Evolutionary conservation across 2,797 vertebrate genomes (phyloP).

Genomic region (Gallinago nigripennis): DNA sequence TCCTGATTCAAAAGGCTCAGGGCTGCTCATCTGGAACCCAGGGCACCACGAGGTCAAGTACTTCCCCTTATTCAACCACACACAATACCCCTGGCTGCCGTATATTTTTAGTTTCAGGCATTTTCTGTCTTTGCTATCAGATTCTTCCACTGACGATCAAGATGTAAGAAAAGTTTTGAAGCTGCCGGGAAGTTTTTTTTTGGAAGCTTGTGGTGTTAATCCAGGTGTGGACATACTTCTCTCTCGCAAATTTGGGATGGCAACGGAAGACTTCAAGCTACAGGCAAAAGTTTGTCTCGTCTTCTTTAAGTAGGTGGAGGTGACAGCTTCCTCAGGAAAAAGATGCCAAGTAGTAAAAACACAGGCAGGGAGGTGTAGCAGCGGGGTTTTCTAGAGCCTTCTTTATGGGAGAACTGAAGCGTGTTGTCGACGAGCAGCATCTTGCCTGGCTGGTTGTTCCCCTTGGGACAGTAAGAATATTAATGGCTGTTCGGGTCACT

Average conservation of each 20-base stretch:
- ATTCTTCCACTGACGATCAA: background rate
- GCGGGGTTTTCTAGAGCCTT: background rate
- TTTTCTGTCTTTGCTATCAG: background rate
- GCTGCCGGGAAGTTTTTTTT: background rate
- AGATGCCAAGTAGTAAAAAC: background rate
- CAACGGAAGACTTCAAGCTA: background rate
- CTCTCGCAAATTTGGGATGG: background rate
- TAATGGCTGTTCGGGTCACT: background rate
- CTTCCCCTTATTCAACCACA: slow-evolving; percentile 51
- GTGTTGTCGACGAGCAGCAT: background rate
- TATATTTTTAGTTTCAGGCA: background rate
- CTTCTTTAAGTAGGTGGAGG: background rate
- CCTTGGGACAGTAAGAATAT: background rate
- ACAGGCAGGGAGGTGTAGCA: background rate
- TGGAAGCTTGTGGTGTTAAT: background rate
- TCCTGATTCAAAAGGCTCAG: background rate
- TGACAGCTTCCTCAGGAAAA: background rate
- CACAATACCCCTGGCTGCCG: background rate
- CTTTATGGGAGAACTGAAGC: background rate
- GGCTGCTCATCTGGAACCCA: slow-evolving; percentile 42
- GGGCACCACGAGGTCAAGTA: slow-evolving; percentile 11
- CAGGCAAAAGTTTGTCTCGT: background rate
- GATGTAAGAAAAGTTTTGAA: background rate
- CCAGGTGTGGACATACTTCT: rapidly evolving
- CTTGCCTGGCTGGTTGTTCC: background rate